A percentile compares a stretch with the other conserved stretches of the same genome.
Evolutionary conservation across 1,140 invertebrate species (phyloP).

Genomic region (Pachypsylla venusta): DNA sequence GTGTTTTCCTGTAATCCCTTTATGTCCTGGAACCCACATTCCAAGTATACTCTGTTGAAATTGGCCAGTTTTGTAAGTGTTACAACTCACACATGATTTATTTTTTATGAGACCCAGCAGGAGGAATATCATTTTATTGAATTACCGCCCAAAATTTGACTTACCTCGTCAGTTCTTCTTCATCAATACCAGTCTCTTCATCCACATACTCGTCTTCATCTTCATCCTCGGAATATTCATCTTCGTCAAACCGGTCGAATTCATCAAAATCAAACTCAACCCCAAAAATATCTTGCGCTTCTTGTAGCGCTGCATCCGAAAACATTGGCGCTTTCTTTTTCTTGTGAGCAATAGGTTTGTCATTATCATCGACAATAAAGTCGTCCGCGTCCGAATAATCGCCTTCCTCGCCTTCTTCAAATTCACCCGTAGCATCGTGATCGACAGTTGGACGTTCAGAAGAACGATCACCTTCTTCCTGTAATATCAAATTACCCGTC

Average conservation of each 20-base stretch:
- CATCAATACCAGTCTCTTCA: slow-evolving; percentile 46
- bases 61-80: too few relatives aligned
- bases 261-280: slow-evolving; percentile 97
- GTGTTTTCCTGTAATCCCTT: too few relatives aligned
- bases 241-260: slow-evolving; percentile 76
- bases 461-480: slow-evolving; percentile 59
- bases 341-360: slow-evolving; percentile 71
- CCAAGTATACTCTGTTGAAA: too few relatives aligned
- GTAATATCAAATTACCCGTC: too few relatives aligned
- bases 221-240: slow-evolving; percentile 65
- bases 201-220: slow-evolving; percentile 60
- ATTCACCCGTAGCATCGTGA: slow-evolving; percentile 49
- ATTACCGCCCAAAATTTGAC: neutral
- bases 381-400: slow-evolving; percentile 76
- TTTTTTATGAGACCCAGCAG: slow-evolving; percentile 5
- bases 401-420: slow-evolving; percentile 56
- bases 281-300: slow-evolving; percentile 98
- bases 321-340: slow-evolving; percentile 81
- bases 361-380: slow-evolving; percentile 96
- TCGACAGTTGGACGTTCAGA: slow-evolving; percentile 50
- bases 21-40: too few relatives aligned
- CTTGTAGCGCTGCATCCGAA: slow-evolving; percentile 70
- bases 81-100: too few relatives aligned
- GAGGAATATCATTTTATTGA: neutral
- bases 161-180: slow-evolving; percentile 18